Evolutionary conservation across 2,113 vertebrate genomes (phyloP), one percentile per base, ranked within the genome.

Genomic region (Tringa solitaria): DNA sequence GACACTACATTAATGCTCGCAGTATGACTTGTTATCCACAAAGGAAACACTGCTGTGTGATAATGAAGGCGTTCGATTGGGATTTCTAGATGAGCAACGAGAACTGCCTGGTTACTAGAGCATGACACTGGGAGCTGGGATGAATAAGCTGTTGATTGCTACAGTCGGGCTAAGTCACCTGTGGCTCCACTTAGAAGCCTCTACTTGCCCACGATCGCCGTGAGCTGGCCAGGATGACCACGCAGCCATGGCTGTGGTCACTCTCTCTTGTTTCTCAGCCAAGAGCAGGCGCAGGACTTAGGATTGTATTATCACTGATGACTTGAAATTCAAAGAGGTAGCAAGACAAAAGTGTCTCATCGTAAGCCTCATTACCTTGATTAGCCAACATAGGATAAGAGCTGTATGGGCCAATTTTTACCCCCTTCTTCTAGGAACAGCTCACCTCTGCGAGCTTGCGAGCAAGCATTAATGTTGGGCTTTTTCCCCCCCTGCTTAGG

Each of bases 21-120:
- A 9, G 78, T 72, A 22, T 43, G 92, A 93, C 90, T 96, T 60
- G 94, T 97, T 94, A 94, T 72, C 90, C 95, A 89, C 95, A 91
- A 94, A 91, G 90, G 95, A 84, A 96, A 94, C 87, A 24, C 95
- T 5, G 92, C 94, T 87, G 96, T 64, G 90, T 75, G 92, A 87
- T 94, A 96, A 95, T 89, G 96, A 93, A 95, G 92, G 80, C 43
- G 4, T 78, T 95, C 92, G 57, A 75, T 87, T 75, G 96, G 94
- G 96, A 93, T 92, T 96, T 94, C 48, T 5, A 87, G 90, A 95
- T 82, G 92, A 96, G 70, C 92, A 94, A 72, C 70, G 79, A 88
- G 78, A 93, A 76, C 78, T 79, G 92, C 92, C 94, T 93, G 95
- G 15, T 85, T 83, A 91, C 82, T 59, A 43, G 84, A 96, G 96